Evolutionary conservation across 2,888 invertebrate genomes (phyloP).

Genomic region (Lamellibrachia columna): DNA sequence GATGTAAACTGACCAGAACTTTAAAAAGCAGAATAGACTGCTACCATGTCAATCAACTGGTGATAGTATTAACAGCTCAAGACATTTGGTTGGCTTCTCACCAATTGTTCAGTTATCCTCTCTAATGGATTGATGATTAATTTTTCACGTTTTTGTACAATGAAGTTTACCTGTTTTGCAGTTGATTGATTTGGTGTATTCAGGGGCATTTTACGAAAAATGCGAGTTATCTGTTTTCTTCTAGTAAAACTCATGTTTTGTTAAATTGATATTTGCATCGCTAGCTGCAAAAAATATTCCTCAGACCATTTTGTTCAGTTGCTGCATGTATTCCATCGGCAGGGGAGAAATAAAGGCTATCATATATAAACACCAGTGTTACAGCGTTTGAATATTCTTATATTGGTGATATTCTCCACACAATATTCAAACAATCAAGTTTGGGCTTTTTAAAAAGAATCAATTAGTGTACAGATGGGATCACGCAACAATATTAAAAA

Average conservation of each 20-base stretch:
- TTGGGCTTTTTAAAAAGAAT: neutral
- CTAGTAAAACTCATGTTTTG: conserved; percentile 16
- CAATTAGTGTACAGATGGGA: no score
- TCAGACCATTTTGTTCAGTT: conserved; percentile 16
- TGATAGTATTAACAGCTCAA: neutral
- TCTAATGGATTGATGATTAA: conserved; percentile 16
- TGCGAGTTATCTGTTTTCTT: conserved; percentile 16
- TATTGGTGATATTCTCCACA: neutral
- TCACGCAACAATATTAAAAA: no score
- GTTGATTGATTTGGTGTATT: conserved; percentile 12
- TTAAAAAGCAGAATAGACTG: neutral
- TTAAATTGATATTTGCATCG: conserved; percentile 16
- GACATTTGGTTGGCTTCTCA: neutral
- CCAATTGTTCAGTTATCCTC: conserved; percentile 11
- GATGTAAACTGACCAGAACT: neutral
- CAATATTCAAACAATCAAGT: neutral
- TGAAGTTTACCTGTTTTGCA: conserved; percentile 16
- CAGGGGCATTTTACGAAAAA: conserved; percentile 10
- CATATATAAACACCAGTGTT: neutral
- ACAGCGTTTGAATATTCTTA: neutral
- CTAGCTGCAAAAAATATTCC: conserved; percentile 13
- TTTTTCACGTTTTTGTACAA: conserved; percentile 16
- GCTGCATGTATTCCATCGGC: conserved; percentile 16
- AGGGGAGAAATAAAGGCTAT: conserved; percentile 16
- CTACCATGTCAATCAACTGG: conserved; percentile 16